These are phyloP conservation scores for Parapsyche elsis DNA, from an alignment of 1,140 invertebrate species.

Conservation along the genomic window DNA sequence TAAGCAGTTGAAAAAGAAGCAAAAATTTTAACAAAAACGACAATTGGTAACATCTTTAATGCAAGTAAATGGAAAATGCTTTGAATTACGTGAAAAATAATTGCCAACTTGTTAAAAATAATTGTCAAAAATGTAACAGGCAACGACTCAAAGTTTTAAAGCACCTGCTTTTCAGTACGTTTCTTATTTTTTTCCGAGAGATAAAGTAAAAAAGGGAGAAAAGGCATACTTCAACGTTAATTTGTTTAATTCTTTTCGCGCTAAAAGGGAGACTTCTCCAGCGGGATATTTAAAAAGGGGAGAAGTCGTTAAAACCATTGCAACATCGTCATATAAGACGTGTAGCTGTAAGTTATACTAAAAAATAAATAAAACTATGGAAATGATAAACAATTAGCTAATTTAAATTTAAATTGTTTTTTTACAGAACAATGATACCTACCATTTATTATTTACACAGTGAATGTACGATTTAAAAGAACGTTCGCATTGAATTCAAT, in stretches of 20 bases:
- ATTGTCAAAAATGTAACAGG: background rate
- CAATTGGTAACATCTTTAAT: background rate
- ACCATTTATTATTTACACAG: no score
- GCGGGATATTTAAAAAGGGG: slow-evolving; percentile 3
- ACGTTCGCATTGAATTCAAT: no score
- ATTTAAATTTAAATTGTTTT: no score
- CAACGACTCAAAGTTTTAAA: background rate
- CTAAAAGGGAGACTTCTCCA: background rate
- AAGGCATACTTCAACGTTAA: slow-evolving; percentile 40
- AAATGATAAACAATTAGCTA: no score
- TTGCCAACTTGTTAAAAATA: no score
- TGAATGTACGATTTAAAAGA: no score
- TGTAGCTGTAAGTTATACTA: no score
- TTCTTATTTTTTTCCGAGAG: slow-evolving; percentile 2
- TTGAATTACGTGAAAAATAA: no score
- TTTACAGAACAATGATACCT: no score
- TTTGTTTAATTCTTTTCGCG: slow-evolving; percentile 52
- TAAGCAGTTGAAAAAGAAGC: no score
- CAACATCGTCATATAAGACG: slow-evolving; percentile 6
- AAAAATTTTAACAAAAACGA: background rate
- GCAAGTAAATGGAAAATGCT: background rate
- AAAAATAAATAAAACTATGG: no score
- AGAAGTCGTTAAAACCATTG: slow-evolving; percentile 3
- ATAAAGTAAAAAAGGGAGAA: slow-evolving; percentile 17
- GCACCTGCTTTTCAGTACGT: background rate